Evolutionary conservation across 2,113 vertebrate species (phyloP), one percentile per base, ranked within the genome.

Genomic region (Thryonomys swinderianus): DNA sequence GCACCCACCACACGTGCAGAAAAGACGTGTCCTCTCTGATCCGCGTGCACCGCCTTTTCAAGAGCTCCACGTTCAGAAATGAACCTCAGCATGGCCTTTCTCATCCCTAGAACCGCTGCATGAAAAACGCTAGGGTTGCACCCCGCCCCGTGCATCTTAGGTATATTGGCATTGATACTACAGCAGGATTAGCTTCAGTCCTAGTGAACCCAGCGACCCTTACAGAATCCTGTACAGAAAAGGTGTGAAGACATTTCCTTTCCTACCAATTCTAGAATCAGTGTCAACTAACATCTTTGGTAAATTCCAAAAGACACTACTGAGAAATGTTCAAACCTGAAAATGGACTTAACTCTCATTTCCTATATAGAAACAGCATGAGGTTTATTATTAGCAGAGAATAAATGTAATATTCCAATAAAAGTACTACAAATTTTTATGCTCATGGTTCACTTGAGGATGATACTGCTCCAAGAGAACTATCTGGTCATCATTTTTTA

Each of bases 401-500:
- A 97, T 89, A 93, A 93, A 96, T 67, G 55, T 92, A 88, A 95
- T 93, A 96, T 93, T 92, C 74, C 86, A 94, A 91, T 96, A 84
- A 97, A 97, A 96, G 90, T 80, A 88, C 53, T 88, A 92, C 74
- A 57, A 87, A 88, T 92, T 96, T 97, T 95, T 89, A 96, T 89
- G 85, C 42, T 96, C 69, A 95, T 85, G n/a, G 89, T 82, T 94
- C 92, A 96, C 90, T 67, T 94, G 96, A 97, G 96, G 57, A 90
- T 93, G 42, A 34, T 45, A 78, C 0, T 91, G 40, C 71, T 96
- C 74, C 74, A 85, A 81, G 40, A 94, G 88, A 95, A 95, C 57
- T 95, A 96, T 76, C 34, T 85, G 93, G 96, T 53, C 94, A 97
- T 96, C 94, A 96, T 42, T 96, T 97, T 95, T 95, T 96, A 95